phyloP scores from a whole-genome alignment of 2,797 vertebrate species.

The Macroramphosus scolopax region DNA sequence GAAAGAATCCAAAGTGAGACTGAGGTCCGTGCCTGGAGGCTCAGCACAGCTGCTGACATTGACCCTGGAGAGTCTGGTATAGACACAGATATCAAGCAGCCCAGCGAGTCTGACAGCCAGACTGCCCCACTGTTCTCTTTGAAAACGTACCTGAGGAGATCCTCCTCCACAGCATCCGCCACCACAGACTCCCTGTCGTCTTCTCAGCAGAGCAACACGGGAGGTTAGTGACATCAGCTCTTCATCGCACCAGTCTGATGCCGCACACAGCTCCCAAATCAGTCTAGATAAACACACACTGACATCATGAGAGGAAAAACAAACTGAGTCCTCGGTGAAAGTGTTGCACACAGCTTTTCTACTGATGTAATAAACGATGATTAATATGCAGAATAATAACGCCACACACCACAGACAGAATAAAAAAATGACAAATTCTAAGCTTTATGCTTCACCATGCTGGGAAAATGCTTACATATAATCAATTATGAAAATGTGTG shows the following conservation, averaged over 20 bases:
- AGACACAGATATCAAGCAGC: slow-evolving; percentile 71
- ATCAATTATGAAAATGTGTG: slow-evolving; percentile 72
- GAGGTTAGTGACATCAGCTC: slow-evolving; percentile 77
- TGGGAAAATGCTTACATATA: slow-evolving; percentile 59
- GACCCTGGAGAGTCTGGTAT: slow-evolving; percentile 66
- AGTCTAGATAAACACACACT: slow-evolving; percentile 3
- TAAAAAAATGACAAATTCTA: slow-evolving; percentile 55
- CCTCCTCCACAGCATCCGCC: slow-evolving; percentile 70
- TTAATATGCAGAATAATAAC: slow-evolving; percentile 55
- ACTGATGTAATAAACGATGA: slow-evolving; percentile 42
- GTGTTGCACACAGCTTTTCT: slow-evolving; percentile 24
- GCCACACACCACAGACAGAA: slow-evolving; percentile 45
- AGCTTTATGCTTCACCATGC: slow-evolving; percentile 59
- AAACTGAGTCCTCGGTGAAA: slow-evolving; percentile 12
- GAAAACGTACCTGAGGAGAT: slow-evolving; percentile 81
- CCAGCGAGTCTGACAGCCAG: slow-evolving; percentile 71
- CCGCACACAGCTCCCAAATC: slow-evolving; percentile 3
- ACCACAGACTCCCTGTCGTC: slow-evolving; percentile 80
- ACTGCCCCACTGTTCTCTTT: slow-evolving; percentile 78
- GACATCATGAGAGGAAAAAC: slow-evolving; percentile 2
- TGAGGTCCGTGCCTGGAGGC: slow-evolving; percentile 27
- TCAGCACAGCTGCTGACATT: too few relatives aligned
- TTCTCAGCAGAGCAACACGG: slow-evolving; percentile 79
- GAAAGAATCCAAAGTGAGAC: slow-evolving; percentile 41
- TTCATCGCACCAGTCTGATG: too few relatives aligned